Percentiles rank a stretch among this genome's conserved stretches.
Evolutionary conservation across 1,140 invertebrate species (phyloP).

Genomic region (Acromyrmex charruanus): DNA sequence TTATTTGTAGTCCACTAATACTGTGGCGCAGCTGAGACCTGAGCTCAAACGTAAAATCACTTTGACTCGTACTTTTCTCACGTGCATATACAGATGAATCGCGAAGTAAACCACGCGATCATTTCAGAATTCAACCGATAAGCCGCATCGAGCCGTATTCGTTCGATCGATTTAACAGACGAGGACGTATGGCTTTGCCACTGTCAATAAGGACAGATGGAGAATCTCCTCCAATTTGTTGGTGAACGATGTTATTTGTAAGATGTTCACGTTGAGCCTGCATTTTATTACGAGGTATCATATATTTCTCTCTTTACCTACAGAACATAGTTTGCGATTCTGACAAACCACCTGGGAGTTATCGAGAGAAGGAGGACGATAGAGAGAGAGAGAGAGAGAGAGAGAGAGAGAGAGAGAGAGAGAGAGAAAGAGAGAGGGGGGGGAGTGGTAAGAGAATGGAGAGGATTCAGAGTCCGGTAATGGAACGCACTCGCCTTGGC

Average conservation of each 20-base stretch:
- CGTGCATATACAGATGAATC: not conserved
- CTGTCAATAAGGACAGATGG: constrained; percentile 17
- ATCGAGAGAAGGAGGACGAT: constrained; percentile 9
- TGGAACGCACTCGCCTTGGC: constrained; percentile 70
- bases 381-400: not conserved
- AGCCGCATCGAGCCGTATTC: not conserved
- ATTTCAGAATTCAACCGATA: constrained; percentile 35
- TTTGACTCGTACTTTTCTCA: constrained; percentile 14
- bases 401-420: not conserved
- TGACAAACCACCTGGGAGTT: constrained; percentile 2
- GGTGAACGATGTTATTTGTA: constrained; percentile 48
- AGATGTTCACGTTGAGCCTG: not conserved
- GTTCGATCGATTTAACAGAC: constrained; percentile 15
- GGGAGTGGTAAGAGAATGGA: constrained; percentile 18
- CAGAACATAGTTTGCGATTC: not conserved
- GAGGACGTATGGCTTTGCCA: constrained; percentile 22
- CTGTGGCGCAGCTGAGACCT: not conserved
- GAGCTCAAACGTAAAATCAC: not conserved
- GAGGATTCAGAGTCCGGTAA: constrained; percentile 60
- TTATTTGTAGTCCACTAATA: not conserved
- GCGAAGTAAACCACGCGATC: not conserved
- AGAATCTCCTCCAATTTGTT: constrained; percentile 37
- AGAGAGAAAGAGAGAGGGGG: not conserved
- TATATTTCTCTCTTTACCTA: not conserved
- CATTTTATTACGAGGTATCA: constrained; percentile 62